These are phyloP conservation scores for Malachius bipustulatus DNA, from an alignment of 2,888 invertebrate genomes.

Conservation along the genomic window DNA sequence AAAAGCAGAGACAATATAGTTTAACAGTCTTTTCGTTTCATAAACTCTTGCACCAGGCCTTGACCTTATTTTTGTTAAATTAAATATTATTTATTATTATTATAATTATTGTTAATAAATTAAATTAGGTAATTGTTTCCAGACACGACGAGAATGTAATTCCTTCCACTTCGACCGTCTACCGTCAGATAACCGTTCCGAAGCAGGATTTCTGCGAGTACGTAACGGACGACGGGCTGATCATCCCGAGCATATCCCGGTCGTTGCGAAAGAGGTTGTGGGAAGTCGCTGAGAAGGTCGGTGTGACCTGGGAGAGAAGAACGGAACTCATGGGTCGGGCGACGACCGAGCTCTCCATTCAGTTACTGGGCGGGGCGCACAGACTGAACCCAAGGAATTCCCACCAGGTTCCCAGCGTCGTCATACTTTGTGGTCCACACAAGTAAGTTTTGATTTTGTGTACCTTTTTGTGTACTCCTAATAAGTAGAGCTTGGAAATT, in stretches of 20 bases:
- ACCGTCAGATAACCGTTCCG: conserved; percentile 62
- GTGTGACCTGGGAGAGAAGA: conserved; percentile 53
- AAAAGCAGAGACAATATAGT: too few relatives aligned
- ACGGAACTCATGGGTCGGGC: conserved; percentile 72
- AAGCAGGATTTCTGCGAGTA: conserved; percentile 49
- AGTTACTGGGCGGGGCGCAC: conserved; percentile 73
- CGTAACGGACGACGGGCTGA: conserved; percentile 70
- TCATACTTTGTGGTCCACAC: conserved; percentile 60
- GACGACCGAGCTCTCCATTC: conserved; percentile 71
- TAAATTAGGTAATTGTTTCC: conserved; percentile 32
- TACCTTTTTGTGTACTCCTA: too few relatives aligned
- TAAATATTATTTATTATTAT: too few relatives aligned
- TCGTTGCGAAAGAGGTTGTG: conserved; percentile 57
- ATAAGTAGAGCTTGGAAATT: too few relatives aligned
- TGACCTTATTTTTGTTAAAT: too few relatives aligned
- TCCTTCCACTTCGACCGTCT: conserved; percentile 45
- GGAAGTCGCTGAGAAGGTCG: conserved; percentile 53
- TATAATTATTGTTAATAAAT: not conserved
- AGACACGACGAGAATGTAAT: conserved; percentile 82
- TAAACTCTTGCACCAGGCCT: too few relatives aligned
- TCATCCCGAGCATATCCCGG: conserved; percentile 63
- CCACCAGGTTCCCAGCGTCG: conserved; percentile 77
- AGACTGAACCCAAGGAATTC: conserved; percentile 74
- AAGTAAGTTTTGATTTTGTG: too few relatives aligned
- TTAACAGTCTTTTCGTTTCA: too few relatives aligned